Conservation (phyloP, 2,113 vertebrate species). For the Myiozetetes cayanensis region DNA sequence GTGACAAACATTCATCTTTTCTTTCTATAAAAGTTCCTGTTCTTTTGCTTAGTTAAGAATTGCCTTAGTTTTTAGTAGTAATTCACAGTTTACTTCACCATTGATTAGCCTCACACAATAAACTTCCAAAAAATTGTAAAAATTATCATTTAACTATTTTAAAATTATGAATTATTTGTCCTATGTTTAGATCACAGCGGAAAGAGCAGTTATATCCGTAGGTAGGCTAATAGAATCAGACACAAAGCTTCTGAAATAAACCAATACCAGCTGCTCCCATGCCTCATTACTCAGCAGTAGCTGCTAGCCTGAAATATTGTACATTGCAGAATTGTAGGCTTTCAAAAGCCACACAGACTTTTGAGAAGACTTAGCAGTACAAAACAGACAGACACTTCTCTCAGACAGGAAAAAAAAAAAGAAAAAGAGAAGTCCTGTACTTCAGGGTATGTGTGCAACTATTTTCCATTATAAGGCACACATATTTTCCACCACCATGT, state of each 20-base stretch:
- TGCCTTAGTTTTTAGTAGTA: conserved; percentile 9
- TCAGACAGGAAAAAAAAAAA: not conserved
- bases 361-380: conserved; percentile 61
- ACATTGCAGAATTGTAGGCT: conserved; percentile 17
- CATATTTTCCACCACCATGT: conserved; percentile 49
- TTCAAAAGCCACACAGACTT: conserved; percentile 62
- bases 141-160: conserved; percentile 32
- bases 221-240: conserved; percentile 70
- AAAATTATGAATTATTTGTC: conserved; percentile 63
- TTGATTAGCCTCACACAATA: conserved; percentile 28
- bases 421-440: not conserved
- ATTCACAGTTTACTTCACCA: conserved; percentile 9
- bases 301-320: conserved; percentile 55
- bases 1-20: conserved; percentile 83
- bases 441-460: conserved; percentile 43
- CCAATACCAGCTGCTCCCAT: conserved; percentile 70
- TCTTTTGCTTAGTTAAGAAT: conserved; percentile 52
- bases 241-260: conserved; percentile 71
- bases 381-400: conserved; percentile 40
- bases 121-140: conserved; percentile 53
- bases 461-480: conserved; percentile 58
- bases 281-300: conserved; percentile 68
- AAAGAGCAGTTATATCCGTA: conserved; percentile 62
- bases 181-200: conserved; percentile 36
- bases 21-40: conserved; percentile 64